Conservation (phyloP, 2,888 invertebrate genomes). For the Aporophyla lueneburgensis region DNA sequence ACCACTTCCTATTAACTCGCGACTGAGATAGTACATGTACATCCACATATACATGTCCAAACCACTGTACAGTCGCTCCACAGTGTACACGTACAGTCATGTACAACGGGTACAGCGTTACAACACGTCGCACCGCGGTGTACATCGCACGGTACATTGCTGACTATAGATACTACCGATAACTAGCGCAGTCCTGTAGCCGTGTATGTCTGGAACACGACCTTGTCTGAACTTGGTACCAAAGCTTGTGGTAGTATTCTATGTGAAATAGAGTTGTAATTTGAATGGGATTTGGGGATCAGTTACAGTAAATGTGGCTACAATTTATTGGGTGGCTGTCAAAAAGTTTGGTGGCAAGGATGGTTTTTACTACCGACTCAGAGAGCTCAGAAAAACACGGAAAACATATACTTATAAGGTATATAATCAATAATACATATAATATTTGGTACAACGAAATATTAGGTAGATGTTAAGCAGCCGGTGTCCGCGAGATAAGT, state of each 20-base stretch:
- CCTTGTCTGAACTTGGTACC: neutral
- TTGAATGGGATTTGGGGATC: neutral
- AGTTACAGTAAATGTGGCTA: no score
- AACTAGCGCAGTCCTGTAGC: conserved; percentile 3
- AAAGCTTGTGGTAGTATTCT: neutral
- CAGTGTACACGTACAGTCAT: conserved; percentile 12
- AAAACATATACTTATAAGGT: no score
- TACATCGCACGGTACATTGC: conserved; percentile 40
- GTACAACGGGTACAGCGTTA: conserved; percentile 18
- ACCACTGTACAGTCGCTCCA: neutral
- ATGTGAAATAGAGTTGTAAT: neutral
- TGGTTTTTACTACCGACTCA: no score
- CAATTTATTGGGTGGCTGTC: no score
- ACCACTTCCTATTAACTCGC: neutral
- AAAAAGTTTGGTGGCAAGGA: no score
- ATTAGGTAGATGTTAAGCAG: no score
- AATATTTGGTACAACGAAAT: no score
- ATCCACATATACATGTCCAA: neutral
- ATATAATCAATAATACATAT: no score
- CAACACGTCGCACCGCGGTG: conserved; percentile 17
- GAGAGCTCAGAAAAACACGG: no score
- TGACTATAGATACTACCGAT: conserved; percentile 13
- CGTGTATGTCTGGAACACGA: conserved; percentile 30
- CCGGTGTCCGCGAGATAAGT: no score
- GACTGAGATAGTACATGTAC: neutral